phyloP scores from a whole-genome alignment of 64 coral and sea anemone species.

The Orbicella faveolata region DNA sequence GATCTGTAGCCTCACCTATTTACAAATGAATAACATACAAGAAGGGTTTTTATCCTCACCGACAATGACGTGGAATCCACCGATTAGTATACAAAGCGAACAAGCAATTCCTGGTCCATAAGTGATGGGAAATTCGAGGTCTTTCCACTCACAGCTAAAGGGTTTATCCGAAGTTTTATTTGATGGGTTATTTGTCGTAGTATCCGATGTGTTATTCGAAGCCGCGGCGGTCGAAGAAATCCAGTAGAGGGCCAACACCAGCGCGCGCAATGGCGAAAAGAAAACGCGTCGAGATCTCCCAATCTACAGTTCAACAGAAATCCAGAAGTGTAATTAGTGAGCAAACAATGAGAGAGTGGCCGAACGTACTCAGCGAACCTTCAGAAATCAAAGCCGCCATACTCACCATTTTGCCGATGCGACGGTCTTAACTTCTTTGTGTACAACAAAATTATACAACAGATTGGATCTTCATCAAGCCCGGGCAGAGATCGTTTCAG shows the following conservation, averaged over 20 bases:
- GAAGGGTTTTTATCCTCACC: slow-evolving; percentile 50
- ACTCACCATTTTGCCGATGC: slow-evolving; percentile 25
- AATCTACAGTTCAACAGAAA: background rate
- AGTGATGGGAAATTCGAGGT: slow-evolving; percentile 72
- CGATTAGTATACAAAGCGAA: slow-evolving; percentile 54
- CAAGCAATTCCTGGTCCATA: slow-evolving; percentile 80
- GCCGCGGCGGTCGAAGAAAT: slow-evolving; percentile 4
- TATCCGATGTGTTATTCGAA: background rate
- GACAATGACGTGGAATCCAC: slow-evolving; percentile 76
- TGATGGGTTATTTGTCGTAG: background rate
- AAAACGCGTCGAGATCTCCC: background rate
- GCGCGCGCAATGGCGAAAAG: background rate
- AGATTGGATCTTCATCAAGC: slow-evolving; percentile 5
- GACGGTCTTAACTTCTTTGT: background rate
- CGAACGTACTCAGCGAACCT: background rate
- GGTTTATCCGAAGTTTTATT: slow-evolving; percentile 22
- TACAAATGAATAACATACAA: background rate
- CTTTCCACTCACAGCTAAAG: slow-evolving; percentile 81
- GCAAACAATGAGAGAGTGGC: background rate
- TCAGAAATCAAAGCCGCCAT: background rate
- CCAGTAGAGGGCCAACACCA: slow-evolving; percentile 1
- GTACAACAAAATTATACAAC: background rate
- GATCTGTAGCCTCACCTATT: background rate
- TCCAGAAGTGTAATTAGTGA: background rate
- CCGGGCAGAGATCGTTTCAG: background rate